phyloP scores from a whole-genome alignment of 2,113 vertebrate species.

The Mesembrinibis cayennensis region DNA sequence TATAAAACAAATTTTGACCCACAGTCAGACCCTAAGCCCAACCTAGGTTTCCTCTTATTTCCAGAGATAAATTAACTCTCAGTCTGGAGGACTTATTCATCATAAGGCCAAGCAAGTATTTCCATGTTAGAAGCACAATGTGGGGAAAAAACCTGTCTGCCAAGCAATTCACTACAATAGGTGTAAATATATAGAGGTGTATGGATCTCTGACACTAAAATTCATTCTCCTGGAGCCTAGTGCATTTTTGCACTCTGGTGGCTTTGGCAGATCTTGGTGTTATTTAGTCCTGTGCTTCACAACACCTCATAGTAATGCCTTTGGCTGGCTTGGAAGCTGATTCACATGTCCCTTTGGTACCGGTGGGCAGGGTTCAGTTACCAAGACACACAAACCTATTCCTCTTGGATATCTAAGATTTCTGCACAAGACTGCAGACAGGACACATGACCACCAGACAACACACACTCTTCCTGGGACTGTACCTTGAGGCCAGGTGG shows the following conservation, averaged over 20 bases:
- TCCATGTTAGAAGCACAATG: neutral
- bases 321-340: rapidly evolving
- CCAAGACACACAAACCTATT: neutral
- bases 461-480: neutral
- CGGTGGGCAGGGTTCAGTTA: neutral
- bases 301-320: neutral
- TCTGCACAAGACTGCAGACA: neutral
- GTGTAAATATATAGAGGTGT: neutral
- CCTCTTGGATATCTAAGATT: neutral
- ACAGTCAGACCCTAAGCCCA: neutral
- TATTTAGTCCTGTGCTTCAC: neutral
- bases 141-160: neutral
- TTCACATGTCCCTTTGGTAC: neutral
- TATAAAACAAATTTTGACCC: neutral
- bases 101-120: neutral
- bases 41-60: neutral
- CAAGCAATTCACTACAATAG: neutral
- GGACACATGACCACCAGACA: neutral
- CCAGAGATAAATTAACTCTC: neutral
- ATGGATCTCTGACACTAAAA: neutral
- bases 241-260: neutral
- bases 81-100: neutral
- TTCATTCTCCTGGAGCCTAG: neutral
- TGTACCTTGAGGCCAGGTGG: neutral
- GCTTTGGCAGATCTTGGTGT: neutral